Base-by-base conservation (phyloP, 2,797 vertebrate genomes). In the Dallia pectoralis region DNA sequence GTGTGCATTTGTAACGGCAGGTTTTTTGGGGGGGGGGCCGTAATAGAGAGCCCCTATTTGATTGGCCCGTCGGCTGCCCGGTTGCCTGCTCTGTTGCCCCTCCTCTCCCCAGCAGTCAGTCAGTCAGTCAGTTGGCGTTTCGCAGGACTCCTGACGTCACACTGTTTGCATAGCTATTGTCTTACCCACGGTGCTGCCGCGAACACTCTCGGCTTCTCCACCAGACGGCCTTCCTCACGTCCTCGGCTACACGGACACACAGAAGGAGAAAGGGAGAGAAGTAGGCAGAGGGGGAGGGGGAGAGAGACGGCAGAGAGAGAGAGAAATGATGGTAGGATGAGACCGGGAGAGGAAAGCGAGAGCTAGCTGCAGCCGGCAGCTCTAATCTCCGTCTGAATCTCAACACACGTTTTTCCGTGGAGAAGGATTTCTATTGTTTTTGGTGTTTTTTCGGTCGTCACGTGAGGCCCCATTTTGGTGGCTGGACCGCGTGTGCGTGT, bases 111-210 rank as follows among this genome's bases (percentile, higher is more conserved):
- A 81, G 85, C 90, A 87, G 85, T 87, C 89, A 88, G 90, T 89
- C 89, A 88, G 90, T 89, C 87, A 48, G 90, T 91, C 90, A 61
- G 70, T 82, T 71, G 44, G 40, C 18, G 61, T 76, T 91, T 92
- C 91, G 92, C 92, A 86, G 93, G 90, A n/a, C 82, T 89, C 89
- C 89, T 96, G 94, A 97, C 95, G 95, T 96, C 96, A 96, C 88
- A 82, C 88, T 91, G 92, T 93, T 92, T 95, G 94, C 94, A 89
- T 91, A 87, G 92, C 94, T 94, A 95, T 97, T 97, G 96, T 97
- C 93, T 96, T 89, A 91, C 85, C 83, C 89, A 91, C 86, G 82
- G 74, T 87, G 84, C 87, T 80, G 91, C 92, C 79, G n/a, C n/a
- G 84, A 81, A 81, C 90, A 89, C 32, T 90, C 87, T 77, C 91